These are phyloP conservation scores for Horisme vitalbata DNA, from an alignment of 2,888 invertebrate genomes.

Conservation along the genomic window DNA sequence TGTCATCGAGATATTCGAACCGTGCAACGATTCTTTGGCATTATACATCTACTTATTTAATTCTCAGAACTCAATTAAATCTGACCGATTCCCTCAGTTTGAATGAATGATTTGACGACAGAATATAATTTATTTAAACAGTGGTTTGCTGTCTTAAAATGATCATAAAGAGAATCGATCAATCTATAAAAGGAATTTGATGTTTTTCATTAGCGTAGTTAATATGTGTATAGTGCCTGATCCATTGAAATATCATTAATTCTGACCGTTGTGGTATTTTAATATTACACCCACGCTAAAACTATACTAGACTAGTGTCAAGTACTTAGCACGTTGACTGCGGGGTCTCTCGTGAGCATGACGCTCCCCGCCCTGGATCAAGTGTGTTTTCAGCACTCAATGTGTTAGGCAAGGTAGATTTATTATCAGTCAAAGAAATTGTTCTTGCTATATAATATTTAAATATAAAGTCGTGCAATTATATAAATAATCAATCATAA, in stretches of 20 bases:
- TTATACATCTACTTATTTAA: no score
- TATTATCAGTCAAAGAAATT: no score
- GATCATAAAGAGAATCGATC: constrained; percentile 44
- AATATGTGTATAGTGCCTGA: constrained; percentile 39
- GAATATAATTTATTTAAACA: constrained; percentile 44
- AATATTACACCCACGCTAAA: constrained; percentile 45
- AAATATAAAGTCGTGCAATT: no score
- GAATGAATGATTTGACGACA: constrained; percentile 38
- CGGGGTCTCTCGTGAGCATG: no score
- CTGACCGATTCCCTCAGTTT: constrained; percentile 44
- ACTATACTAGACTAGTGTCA: constrained; percentile 19
- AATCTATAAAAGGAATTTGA: constrained; percentile 48
- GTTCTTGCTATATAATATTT: no score
- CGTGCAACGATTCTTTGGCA: constrained; percentile 18
- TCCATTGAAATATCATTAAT: constrained; percentile 47
- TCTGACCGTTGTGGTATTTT: constrained; percentile 37
- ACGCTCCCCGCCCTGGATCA: no score
- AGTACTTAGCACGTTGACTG: constrained; percentile 24
- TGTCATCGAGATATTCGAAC: constrained; percentile 65
- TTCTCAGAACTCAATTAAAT: constrained; percentile 4
- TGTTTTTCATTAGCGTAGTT: constrained; percentile 47
- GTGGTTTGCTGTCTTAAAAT: constrained; percentile 41
- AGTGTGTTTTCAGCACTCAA: no score
- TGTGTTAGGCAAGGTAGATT: no score
- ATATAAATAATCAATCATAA: no score